A percentile compares a stretch with the other conserved stretches of the same genome.
Evolutionary conservation across 2,888 invertebrate genomes (phyloP).

Genomic region (Mesopsocus fuscifrons): DNA sequence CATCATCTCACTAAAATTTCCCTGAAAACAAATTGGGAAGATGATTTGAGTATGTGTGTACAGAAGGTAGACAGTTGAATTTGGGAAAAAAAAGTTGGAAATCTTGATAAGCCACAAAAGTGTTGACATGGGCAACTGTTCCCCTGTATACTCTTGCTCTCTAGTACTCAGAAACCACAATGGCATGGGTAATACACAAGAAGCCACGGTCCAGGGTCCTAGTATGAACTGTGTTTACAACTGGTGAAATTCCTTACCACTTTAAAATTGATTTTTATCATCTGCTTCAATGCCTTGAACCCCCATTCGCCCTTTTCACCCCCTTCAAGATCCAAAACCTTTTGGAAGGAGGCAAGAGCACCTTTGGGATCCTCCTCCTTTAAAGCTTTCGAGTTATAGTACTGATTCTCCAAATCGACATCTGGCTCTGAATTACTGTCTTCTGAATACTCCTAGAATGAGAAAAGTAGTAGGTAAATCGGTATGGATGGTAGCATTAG

Average conservation of each 20-base stretch:
- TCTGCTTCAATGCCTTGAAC: constrained; percentile 97
- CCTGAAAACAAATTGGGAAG: constrained; percentile 34
- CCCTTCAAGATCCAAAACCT: constrained; percentile 89
- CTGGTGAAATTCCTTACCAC: too few relatives aligned
- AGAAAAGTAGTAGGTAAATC: constrained; percentile 12
- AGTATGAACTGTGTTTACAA: too few relatives aligned
- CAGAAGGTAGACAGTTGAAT: too few relatives aligned
- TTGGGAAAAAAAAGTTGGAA: too few relatives aligned
- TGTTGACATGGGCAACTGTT: too few relatives aligned
- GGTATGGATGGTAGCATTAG: background rate
- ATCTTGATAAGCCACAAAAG: too few relatives aligned
- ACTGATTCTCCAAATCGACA: constrained; percentile 98
- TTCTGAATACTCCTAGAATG: constrained; percentile 84
- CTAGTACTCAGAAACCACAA: too few relatives aligned
- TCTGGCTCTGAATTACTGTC: constrained; percentile 98
- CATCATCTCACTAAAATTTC: constrained; percentile 92
- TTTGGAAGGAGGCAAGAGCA: constrained; percentile 84
- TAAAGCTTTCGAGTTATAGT: constrained; percentile 95
- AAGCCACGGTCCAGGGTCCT: too few relatives aligned
- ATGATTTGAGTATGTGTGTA: too few relatives aligned
- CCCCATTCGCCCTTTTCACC: constrained; percentile 99
- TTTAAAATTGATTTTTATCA: constrained; percentile 99
- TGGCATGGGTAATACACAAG: too few relatives aligned
- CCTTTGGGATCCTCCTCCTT: constrained; percentile 92
- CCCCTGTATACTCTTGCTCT: too few relatives aligned